phyloP scores from a whole-genome alignment of 2,888 invertebrate genomes.

The Eristalis intricaria region DNA sequence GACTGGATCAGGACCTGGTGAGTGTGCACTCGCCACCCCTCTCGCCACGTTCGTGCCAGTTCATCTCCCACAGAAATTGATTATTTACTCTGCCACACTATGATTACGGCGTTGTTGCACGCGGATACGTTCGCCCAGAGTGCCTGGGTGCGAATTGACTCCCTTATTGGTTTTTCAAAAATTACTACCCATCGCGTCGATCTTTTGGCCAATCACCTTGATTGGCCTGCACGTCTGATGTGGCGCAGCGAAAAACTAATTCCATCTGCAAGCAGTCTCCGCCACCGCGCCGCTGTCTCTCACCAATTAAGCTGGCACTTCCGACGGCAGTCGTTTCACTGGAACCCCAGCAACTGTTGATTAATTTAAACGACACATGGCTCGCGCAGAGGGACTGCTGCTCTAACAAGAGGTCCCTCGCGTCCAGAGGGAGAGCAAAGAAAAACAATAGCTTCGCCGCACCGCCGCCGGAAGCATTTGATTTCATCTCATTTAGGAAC shows the following conservation, averaged over 20 bases:
- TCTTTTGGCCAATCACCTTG: constrained; percentile 17
- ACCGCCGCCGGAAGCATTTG: constrained; percentile 73
- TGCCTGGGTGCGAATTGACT: constrained; percentile 60
- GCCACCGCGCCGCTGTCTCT: not conserved
- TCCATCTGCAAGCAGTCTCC: not conserved
- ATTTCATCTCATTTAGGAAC: constrained; percentile 73
- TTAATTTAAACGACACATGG: constrained; percentile 55
- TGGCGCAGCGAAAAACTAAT: not conserved
- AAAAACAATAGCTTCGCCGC: constrained; percentile 46
- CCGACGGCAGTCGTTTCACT: constrained; percentile 47
- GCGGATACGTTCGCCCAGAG: constrained; percentile 1
- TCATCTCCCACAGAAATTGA: constrained; percentile 58
- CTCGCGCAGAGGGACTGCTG: not conserved
- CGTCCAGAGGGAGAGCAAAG: not conserved
- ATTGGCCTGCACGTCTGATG: constrained; percentile 14
- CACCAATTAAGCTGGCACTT: constrained; percentile 64
- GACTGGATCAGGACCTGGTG: constrained; percentile 63
- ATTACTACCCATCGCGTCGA: constrained; percentile 15
- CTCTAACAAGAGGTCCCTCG: not conserved
- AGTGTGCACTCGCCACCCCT: not conserved
- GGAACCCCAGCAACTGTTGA: constrained; percentile 26
- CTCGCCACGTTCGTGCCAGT: constrained; percentile 48
- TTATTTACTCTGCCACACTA: constrained; percentile 66
- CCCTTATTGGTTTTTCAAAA: constrained; percentile 68
- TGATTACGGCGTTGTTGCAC: constrained; percentile 53